These are phyloP conservation scores for Lamprologus sp. DNA, from an alignment of 2,113 vertebrate genomes.

Conservation along the genomic window DNA sequence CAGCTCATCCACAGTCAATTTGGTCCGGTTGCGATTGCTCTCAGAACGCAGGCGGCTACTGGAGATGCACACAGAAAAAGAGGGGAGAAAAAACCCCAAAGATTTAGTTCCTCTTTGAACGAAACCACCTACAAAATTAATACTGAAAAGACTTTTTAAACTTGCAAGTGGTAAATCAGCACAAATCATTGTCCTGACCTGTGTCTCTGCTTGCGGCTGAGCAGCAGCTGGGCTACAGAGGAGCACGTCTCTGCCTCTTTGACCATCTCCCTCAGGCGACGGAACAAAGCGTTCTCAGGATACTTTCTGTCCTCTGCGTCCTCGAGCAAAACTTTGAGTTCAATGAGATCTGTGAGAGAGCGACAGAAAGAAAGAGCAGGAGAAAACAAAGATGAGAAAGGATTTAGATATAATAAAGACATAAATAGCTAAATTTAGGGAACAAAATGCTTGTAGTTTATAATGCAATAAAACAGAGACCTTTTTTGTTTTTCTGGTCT, in stretches of 20 bases:
- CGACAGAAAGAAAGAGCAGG: neutral
- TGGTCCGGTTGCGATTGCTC: conserved; percentile 79
- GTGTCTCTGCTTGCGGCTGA: conserved; percentile 93
- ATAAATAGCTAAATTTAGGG: neutral
- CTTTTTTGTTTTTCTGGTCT: conserved; percentile 94
- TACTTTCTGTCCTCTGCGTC: conserved; percentile 97
- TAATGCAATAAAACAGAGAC: conserved; percentile 44
- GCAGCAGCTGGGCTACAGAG: conserved; percentile 93
- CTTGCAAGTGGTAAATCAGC: neutral
- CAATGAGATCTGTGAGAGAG: conserved; percentile 80
- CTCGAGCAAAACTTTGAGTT: conserved; percentile 91
- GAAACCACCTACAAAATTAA: neutral
- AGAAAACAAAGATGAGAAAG: neutral
- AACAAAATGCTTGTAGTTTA: neutral
- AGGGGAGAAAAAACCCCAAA: fast-evolving
- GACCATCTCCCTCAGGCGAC: conserved; percentile 87
- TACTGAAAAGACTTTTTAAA: neutral
- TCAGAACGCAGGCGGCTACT: conserved; percentile 80
- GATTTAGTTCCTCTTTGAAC: neutral
- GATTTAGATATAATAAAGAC: neutral
- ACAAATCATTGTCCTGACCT: conserved; percentile 67
- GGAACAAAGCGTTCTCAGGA: conserved; percentile 88
- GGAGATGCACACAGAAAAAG: neutral
- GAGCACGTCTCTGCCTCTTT: conserved; percentile 98
- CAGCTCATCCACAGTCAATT: conserved; percentile 95